Percentiles rank a stretch among this genome's conserved stretches.
phyloP scores from a whole-genome alignment of 2,113 vertebrate genomes.

The Ailuropoda melanoleuca region DNA sequence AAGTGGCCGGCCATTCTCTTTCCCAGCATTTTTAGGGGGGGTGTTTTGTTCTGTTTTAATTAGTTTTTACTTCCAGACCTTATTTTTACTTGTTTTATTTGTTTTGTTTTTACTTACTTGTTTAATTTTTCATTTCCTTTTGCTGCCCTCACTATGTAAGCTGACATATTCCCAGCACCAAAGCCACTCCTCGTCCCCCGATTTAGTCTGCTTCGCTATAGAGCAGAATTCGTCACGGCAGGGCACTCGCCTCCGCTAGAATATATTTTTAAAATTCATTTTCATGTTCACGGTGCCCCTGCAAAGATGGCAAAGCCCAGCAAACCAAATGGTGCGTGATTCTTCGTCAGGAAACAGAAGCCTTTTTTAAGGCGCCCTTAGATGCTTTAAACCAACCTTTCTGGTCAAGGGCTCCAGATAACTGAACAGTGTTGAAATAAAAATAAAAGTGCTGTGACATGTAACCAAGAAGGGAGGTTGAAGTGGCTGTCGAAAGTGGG shows the following conservation, averaged over 20 bases:
- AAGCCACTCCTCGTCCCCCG: not conserved
- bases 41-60: not conserved
- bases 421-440: slow-evolving; percentile 41
- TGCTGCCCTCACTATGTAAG: not conserved
- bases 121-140: not conserved
- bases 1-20: not conserved
- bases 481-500: slow-evolving; percentile 42
- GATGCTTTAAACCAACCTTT: slow-evolving; percentile 41
- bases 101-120: not conserved
- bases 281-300: slow-evolving; percentile 62
- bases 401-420: slow-evolving; percentile 22
- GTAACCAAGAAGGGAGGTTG: slow-evolving; percentile 15
- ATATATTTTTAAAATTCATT: slow-evolving; percentile 64
- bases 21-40: not conserved
- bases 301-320: slow-evolving; percentile 50
- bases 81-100: not conserved
- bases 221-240: not conserved
- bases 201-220: not conserved
- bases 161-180: not conserved
- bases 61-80: not conserved
- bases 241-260: slow-evolving; percentile 22
- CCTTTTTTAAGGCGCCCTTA: slow-evolving; percentile 46
- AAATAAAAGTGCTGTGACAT: slow-evolving; percentile 61
- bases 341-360: slow-evolving; percentile 58
- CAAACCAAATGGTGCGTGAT: slow-evolving; percentile 47